phyloP scores from a whole-genome alignment of 2,888 invertebrate genomes.

The Agrotis exclamationis region DNA sequence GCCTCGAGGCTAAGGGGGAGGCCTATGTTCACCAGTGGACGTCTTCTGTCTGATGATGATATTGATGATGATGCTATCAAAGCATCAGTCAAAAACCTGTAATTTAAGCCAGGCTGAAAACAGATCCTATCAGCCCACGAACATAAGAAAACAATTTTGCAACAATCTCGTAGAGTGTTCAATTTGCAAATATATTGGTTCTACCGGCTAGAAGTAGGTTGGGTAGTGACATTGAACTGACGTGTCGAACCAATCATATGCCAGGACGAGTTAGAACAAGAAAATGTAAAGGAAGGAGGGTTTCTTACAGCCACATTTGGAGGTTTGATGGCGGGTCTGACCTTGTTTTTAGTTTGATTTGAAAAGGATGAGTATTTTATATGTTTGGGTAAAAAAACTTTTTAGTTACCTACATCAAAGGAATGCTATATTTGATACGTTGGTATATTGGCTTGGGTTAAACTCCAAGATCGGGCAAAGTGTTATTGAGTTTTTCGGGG shows the following conservation, averaged over 20 bases:
- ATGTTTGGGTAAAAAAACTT: too few species aligned
- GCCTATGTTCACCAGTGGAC: too few species aligned
- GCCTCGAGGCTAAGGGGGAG: too few species aligned
- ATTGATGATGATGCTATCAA: too few species aligned
- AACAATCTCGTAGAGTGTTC: slow-evolving; percentile 1
- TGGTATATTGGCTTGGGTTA: too few species aligned
- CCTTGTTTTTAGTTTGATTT: background rate
- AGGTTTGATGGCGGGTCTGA: background rate
- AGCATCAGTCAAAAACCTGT: background rate
- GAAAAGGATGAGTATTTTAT: background rate
- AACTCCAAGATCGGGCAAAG: too few species aligned
- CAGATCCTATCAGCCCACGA: background rate
- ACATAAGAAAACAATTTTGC: background rate
- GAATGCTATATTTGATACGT: too few species aligned
- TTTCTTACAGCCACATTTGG: background rate
- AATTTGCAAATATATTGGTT: slow-evolving; percentile 65
- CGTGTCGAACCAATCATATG: slow-evolving; percentile 49
- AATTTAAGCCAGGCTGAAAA: background rate
- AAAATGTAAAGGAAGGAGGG: slow-evolving; percentile 2
- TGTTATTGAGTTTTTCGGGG: too few species aligned
- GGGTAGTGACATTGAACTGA: slow-evolving; percentile 53
- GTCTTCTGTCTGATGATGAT: too few species aligned
- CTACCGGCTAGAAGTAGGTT: slow-evolving; percentile 4
- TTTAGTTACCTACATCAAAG: too few species aligned
- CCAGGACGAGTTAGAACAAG: slow-evolving; percentile 34